Base-by-base conservation (phyloP, 2,888 invertebrate species). In the Allophyes oxyacanthae region DNA sequence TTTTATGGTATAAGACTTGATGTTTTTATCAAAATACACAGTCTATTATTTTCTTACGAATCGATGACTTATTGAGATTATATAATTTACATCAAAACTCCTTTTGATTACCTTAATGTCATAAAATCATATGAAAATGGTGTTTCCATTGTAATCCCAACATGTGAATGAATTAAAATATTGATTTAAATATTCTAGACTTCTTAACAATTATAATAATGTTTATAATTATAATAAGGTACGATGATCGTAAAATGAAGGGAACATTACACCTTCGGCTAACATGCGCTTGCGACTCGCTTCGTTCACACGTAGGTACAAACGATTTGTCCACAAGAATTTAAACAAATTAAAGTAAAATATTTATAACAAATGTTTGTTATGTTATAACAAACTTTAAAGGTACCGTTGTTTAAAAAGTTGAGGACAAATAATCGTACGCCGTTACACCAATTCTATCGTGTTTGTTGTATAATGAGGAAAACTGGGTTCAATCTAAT, bases 11-110 rank as follows among this genome's bases (percentile, higher is more conserved):
- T 86, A 88, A 63, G 72, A 69, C 83, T 89, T 89, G 92, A 91
- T 91, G 90, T 91, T 89, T 72, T 88, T 91, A 91, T 89, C 91
- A 90, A 89, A 87, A 89, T 87, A 89, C 89, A 91, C 87, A 90
- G 90, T 91, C 88, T 89, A 84, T 84, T 59, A 49, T 63, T 56
- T 81, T 69, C 68, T 73, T 73, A 75, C 82, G 83, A 85, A 84
- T 87, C 78, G 81, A 85, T 79, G 67, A 68, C 78, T 79, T 85
- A 82, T 79, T 88, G 90, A 89, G 88, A 90, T 88, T 89, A 83
- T 84, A 81, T 71, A 75, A 78, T 79, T 78, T 77, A 75, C 77
- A 76, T 77, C 20, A 60, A 64, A 64, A 56, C 43, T 50, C n/a
- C n/a, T 61, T 54, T 60, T 61, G 43, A 53, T 55, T 68, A 67